phyloP scores from a whole-genome alignment of 2,888 invertebrate genomes.

The Ypsolopha scabrella region DNA sequence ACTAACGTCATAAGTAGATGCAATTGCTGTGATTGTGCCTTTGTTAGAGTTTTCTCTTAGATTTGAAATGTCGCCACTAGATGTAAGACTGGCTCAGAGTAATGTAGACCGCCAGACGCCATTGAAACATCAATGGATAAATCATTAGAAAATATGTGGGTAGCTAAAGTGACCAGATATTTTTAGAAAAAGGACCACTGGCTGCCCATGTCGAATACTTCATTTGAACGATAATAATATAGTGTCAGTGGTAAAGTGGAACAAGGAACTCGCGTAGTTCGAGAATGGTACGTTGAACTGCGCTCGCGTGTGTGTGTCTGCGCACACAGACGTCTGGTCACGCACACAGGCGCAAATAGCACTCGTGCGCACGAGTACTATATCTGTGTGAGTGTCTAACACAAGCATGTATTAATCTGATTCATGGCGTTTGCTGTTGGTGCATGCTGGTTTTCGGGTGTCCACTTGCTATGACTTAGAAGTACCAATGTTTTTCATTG shows the following conservation, averaged over 20 bases:
- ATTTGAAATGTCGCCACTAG: too few species aligned
- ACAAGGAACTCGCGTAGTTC: constrained; percentile 68
- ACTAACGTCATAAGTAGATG: neutral
- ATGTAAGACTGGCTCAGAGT: too few species aligned
- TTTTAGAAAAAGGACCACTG: constrained; percentile 20
- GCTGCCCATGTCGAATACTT: constrained; percentile 43
- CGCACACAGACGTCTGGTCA: constrained; percentile 18
- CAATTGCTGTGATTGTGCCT: too few species aligned
- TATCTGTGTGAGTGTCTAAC: constrained; percentile 27
- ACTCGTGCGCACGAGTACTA: constrained; percentile 8
- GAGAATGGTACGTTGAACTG: constrained; percentile 66
- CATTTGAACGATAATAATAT: constrained; percentile 64
- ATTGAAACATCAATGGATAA: too few species aligned
- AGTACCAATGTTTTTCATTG: neutral
- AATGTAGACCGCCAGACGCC: too few species aligned
- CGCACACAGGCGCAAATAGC: constrained; percentile 16
- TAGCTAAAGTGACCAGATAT: neutral
- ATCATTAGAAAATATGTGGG: too few species aligned
- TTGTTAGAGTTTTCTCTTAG: too few species aligned
- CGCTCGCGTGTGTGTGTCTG: constrained; percentile 27
- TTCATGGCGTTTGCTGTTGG: constrained; percentile 38
- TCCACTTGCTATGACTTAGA: neutral
- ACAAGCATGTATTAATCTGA: constrained; percentile 38
- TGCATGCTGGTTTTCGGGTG: constrained; percentile 21
- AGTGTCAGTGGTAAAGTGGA: constrained; percentile 67